Percentiles rank a stretch among this genome's conserved stretches.
phyloP scores from a whole-genome alignment of 2,888 invertebrate genomes.

The Acleris laterana region DNA sequence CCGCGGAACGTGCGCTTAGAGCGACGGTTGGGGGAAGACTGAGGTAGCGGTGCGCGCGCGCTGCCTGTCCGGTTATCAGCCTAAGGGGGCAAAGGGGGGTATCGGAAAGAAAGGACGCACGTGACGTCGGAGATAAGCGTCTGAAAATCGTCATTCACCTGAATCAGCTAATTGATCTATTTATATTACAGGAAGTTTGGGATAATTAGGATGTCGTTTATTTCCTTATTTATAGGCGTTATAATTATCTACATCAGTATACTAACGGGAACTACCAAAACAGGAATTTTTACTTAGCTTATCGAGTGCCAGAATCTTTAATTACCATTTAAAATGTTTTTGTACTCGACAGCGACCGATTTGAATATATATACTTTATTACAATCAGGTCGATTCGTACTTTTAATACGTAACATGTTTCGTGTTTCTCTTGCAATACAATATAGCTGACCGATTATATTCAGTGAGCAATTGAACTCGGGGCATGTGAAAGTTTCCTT shows the following conservation, averaged over 20 bases:
- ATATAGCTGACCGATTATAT: constrained; percentile 7
- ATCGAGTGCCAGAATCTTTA: neutral
- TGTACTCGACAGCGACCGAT: neutral
- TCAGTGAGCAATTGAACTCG: constrained; percentile 9
- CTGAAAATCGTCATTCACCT: constrained; percentile 51
- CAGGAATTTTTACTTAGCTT: too few species aligned
- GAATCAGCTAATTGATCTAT: neutral
- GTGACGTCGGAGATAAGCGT: constrained; percentile 67
- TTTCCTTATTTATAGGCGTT: constrained; percentile 2
- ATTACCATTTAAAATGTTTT: neutral
- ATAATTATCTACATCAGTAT: neutral
- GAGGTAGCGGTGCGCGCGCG: constrained; percentile 74
- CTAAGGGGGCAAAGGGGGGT: constrained; percentile 68
- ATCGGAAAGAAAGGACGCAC: constrained; percentile 74
- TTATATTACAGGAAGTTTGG: constrained; percentile 11
- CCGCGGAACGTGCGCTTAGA: constrained; percentile 56
- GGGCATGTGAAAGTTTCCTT: constrained; percentile 16
- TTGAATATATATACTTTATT: too few species aligned
- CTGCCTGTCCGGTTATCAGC: constrained; percentile 75
- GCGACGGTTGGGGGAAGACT: constrained; percentile 65
- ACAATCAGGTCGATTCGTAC: too few species aligned
- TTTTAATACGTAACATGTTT: too few species aligned
- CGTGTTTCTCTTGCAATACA: neutral
- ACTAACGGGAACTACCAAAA: too few species aligned
- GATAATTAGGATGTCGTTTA: constrained; percentile 3